phyloP scores from a whole-genome alignment of 2,113 vertebrate genomes.

The Zootoca vivipara region DNA sequence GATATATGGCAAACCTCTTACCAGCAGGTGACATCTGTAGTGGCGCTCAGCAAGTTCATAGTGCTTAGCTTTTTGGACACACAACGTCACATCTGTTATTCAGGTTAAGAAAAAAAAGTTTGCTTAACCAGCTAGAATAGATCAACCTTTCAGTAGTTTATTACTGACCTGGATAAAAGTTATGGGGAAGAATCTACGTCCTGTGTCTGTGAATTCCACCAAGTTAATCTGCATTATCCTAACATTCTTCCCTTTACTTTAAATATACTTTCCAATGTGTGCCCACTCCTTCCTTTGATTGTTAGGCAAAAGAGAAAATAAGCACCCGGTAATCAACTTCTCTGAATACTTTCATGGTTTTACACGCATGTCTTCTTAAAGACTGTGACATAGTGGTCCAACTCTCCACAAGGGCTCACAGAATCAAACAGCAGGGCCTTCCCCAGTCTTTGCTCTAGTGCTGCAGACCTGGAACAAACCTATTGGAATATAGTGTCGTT shows the following conservation, averaged over 20 bases:
- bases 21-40: constrained; percentile 75
- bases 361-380: not conserved
- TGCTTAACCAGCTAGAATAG: not conserved
- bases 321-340: not conserved
- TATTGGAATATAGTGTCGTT: not conserved
- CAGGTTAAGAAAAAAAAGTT: constrained; percentile 71
- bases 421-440: not conserved
- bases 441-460: not conserved
- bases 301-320: not conserved
- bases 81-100: constrained; percentile 74
- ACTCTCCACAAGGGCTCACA: not conserved
- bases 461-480: not conserved
- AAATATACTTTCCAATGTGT: not conserved
- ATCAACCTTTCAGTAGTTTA: no score
- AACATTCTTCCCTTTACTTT: not conserved
- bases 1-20: constrained; percentile 54
- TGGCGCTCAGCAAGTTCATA: constrained; percentile 72
- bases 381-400: no score
- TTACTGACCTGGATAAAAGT: no score
- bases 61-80: constrained; percentile 64
- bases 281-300: not conserved
- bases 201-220: no score
- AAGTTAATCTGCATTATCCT: not conserved
- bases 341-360: no score
- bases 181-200: not conserved